Conservation (phyloP, 2,113 vertebrate genomes). For the Ariopsis seemanni region DNA sequence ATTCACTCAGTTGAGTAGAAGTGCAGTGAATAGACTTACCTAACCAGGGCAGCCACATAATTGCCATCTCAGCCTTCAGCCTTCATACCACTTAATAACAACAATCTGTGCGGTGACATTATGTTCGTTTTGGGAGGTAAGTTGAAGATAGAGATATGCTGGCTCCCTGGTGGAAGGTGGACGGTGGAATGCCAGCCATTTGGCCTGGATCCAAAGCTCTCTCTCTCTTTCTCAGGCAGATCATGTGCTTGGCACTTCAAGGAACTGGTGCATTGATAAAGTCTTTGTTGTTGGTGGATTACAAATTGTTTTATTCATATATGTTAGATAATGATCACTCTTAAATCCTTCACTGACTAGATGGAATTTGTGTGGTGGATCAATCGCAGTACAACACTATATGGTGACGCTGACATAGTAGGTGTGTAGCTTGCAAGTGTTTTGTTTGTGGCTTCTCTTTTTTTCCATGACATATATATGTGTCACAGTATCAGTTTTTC, state of each 20-base stretch:
- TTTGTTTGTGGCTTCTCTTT: not conserved
- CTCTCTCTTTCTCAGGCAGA: conserved; percentile 50
- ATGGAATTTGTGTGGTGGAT: not conserved
- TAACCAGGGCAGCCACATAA: conserved; percentile 4
- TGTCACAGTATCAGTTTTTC: not conserved
- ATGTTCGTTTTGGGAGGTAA: conserved; percentile 52
- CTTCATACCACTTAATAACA: conserved; percentile 56
- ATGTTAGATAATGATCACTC: not conserved
- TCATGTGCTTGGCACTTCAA: conserved; percentile 18
- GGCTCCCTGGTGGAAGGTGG: not conserved
- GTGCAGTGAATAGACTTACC: conserved; percentile 18
- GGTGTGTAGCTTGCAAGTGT: not conserved
- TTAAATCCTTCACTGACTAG: not conserved
- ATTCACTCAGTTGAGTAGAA: not conserved
- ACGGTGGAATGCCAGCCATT: conserved; percentile 37
- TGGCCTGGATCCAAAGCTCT: conserved; percentile 30
- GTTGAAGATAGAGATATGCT: conserved; percentile 6
- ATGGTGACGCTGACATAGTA: not conserved
- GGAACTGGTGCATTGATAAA: conserved; percentile 12
- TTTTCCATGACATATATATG: not conserved
- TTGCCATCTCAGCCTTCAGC: conserved; percentile 17
- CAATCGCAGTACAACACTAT: not conserved
- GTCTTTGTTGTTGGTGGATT: not conserved
- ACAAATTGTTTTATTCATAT: not conserved
- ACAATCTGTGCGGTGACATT: conserved; percentile 36